Percentiles rank a stretch among this genome's conserved stretches.
Conservation (phyloP, 2,888 invertebrate genomes). For the Myopa tessellatipennis region DNA sequence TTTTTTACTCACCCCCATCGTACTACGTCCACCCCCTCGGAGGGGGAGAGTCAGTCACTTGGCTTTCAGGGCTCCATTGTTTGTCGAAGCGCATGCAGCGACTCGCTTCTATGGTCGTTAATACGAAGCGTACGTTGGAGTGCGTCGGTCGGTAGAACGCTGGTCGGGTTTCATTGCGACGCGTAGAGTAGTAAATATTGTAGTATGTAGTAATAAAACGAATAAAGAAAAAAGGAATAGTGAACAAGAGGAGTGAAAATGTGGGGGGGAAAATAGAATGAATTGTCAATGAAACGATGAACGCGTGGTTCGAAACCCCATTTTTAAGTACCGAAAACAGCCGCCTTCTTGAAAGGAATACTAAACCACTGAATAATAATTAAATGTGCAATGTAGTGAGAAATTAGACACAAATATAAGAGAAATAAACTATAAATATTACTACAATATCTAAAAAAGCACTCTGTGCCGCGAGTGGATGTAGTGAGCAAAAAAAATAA, state of each 20-base stretch:
- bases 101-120: conserved; percentile 50
- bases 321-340: not conserved
- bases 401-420: not conserved
- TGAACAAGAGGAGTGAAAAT: not conserved
- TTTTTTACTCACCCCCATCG: conserved; percentile 2
- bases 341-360: not conserved
- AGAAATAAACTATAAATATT: not conserved
- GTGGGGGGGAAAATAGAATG: not conserved
- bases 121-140: conserved; percentile 63
- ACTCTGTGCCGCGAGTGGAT: too few relatives aligned
- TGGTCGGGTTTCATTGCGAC: conserved; percentile 46
- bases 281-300: not conserved
- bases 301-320: not conserved
- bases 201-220: not conserved
- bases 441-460: not conserved
- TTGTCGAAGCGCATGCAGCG: conserved; percentile 11
- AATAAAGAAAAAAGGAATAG: not conserved
- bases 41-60: conserved; percentile 34
- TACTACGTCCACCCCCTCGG: not conserved
- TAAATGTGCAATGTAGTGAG: too few relatives aligned
- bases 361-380: not conserved
- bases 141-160: conserved; percentile 51
- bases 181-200: conserved; percentile 47
- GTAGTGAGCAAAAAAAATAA: too few relatives aligned
- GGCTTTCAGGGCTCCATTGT: conserved; percentile 22